Evolutionary conservation across 2,797 vertebrate genomes (phyloP).

Genomic region (Acanthornis magna): DNA sequence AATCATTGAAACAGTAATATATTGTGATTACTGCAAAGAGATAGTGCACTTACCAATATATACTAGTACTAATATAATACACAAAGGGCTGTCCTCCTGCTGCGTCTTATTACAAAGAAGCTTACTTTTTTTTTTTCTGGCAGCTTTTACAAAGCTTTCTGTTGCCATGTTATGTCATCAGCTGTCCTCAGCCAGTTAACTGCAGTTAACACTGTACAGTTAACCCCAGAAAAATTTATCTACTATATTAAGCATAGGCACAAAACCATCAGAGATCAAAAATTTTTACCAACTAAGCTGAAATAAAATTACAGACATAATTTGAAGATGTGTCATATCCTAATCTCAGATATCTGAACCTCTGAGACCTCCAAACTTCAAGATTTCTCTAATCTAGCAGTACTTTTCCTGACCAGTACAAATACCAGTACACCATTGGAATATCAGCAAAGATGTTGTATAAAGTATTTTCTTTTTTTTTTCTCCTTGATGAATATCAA

Average conservation of each 20-base stretch:
- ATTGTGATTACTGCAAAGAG: background rate
- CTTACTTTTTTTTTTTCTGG: background rate
- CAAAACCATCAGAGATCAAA: background rate
- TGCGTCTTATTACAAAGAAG: background rate
- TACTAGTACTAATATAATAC: background rate
- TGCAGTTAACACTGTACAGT: background rate
- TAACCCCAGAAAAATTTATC: background rate
- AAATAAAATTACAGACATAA: background rate
- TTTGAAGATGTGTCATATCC: background rate
- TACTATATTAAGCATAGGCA: background rate
- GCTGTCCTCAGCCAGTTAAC: background rate
- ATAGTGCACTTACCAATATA: background rate
- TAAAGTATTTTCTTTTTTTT: conserved; percentile 10
- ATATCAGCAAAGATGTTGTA: background rate
- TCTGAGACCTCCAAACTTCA: background rate
- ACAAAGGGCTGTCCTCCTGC: background rate
- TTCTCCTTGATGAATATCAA: background rate
- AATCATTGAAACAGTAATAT: background rate
- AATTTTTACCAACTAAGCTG: background rate
- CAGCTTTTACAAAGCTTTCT: background rate
- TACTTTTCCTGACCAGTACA: background rate
- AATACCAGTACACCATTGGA: background rate
- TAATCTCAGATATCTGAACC: background rate
- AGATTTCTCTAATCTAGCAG: background rate
- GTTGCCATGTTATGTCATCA: background rate